These are phyloP conservation scores for Lycopodina hypogea DNA, from an alignment of 37 sponge, comb jelly and placozoan species.

Conservation along the genomic window DNA sequence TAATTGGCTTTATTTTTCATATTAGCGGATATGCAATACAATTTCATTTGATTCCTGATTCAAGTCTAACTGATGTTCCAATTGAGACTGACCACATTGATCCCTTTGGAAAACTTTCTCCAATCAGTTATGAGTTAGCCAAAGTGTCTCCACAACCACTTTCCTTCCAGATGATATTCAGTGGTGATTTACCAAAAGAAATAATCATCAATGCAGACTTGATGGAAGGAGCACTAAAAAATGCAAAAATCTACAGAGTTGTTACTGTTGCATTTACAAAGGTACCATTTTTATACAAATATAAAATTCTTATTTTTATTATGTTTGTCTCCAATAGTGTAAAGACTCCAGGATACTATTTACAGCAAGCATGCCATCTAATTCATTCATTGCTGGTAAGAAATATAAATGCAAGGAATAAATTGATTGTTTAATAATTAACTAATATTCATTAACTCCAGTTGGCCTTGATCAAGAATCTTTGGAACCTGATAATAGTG, in stretches of 20 bases:
- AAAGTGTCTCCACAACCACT: not conserved
- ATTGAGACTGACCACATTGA: not conserved
- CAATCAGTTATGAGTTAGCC: not conserved
- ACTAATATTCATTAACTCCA: not conserved
- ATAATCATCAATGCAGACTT: not conserved
- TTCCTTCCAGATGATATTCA: slow-evolving; percentile 11
- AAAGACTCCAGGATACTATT: not conserved
- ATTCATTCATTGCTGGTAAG: slow-evolving; percentile 18
- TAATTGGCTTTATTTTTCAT: not conserved
- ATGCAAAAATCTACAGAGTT: slow-evolving; percentile 13
- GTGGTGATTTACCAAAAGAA: not conserved
- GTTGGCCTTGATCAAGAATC: not conserved
- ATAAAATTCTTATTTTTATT: not conserved
- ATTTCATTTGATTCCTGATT: slow-evolving; percentile 13
- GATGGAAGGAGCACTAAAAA: slow-evolving; percentile 19
- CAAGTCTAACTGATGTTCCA: not conserved
- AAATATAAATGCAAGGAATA: not conserved
- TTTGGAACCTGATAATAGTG: not conserved
- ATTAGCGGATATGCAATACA: slow-evolving; percentile 38
- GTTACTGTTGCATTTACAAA: slow-evolving; percentile 35
- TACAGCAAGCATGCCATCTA: slow-evolving; percentile 17
- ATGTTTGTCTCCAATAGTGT: not conserved
- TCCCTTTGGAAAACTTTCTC: slow-evolving; percentile 13
- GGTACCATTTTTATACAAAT: not conserved
- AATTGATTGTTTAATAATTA: not conserved